Percentiles rank a stretch among this genome's conserved stretches.
phyloP scores from a whole-genome alignment of 2,113 vertebrate species.

The Dicerorhinus sumatrensis region DNA sequence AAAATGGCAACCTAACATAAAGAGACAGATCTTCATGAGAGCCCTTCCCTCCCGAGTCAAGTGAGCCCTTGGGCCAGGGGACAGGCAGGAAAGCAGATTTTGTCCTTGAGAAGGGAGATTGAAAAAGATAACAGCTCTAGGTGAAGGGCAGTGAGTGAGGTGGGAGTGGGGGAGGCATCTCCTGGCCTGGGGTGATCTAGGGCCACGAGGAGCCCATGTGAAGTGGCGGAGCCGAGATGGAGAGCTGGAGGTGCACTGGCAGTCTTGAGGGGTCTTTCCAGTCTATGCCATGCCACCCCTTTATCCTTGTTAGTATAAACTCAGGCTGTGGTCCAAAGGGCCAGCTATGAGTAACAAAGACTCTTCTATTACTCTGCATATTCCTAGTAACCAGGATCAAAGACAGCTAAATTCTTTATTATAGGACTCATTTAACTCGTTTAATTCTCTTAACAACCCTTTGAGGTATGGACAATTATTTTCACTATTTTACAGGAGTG shows the following conservation, averaged over 20 bases:
- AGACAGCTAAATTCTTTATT: not conserved
- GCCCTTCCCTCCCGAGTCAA: not conserved
- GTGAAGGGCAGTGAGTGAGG: not conserved
- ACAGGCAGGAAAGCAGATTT: not conserved
- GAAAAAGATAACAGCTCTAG: not conserved
- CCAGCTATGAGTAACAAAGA: not conserved
- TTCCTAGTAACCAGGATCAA: not conserved
- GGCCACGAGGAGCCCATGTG: too few species aligned
- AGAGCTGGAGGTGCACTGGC: not conserved
- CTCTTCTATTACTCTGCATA: not conserved
- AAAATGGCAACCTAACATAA: constrained; percentile 11
- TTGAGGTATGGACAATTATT: not conserved
- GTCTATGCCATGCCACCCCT: not conserved
- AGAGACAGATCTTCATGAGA: not conserved
- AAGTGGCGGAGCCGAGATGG: not conserved
- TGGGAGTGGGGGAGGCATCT: not conserved
- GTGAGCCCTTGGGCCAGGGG: not conserved
- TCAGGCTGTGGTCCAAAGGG: not conserved
- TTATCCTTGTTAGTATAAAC: not conserved
- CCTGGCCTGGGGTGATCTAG: accelerated
- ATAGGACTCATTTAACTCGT: not conserved
- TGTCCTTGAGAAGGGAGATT: not conserved
- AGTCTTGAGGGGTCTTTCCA: not conserved
- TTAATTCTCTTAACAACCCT: not conserved
- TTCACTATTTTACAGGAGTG: not conserved